phyloP scores from a whole-genome alignment of 2,888 invertebrate genomes.

The Parnassius orleans region DNA sequence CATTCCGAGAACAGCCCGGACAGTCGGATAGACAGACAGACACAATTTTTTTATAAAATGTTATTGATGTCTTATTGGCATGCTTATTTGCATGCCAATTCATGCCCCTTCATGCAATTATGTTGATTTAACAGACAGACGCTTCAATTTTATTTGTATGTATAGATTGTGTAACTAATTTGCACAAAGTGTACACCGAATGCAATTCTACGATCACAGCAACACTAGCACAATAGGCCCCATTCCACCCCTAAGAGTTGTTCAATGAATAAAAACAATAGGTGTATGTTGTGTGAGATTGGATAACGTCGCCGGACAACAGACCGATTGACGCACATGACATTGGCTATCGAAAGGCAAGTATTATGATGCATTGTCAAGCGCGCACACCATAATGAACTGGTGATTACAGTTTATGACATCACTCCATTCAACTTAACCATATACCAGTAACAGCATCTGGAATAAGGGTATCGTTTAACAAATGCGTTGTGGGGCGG shows the following conservation, averaged over 20 bases:
- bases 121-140: too few species aligned
- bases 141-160: too few species aligned
- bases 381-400: slow-evolving; percentile 1
- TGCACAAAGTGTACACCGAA: neutral
- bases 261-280: slow-evolving; percentile 24
- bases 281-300: slow-evolving; percentile 13
- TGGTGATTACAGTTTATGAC: slow-evolving; percentile 6
- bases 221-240: slow-evolving; percentile 16
- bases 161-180: neutral
- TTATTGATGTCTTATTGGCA: too few species aligned
- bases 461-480: neutral
- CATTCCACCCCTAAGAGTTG: slow-evolving; percentile 16
- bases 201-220: slow-evolving; percentile 13
- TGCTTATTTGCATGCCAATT: too few species aligned
- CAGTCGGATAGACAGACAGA: too few species aligned
- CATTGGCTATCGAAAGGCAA: slow-evolving; percentile 10
- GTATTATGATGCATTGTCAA: slow-evolving; percentile 17
- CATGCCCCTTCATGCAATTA: too few species aligned
- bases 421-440: slow-evolving; percentile 14
- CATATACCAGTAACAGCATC: neutral
- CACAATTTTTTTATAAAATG: too few species aligned
- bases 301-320: slow-evolving; percentile 19
- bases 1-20: too few species aligned
- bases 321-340: slow-evolving; percentile 23
- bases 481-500: too few species aligned